phyloP scores from a whole-genome alignment of 2,113 vertebrate genomes.

The Phalacrocorax pelagicus region DNA sequence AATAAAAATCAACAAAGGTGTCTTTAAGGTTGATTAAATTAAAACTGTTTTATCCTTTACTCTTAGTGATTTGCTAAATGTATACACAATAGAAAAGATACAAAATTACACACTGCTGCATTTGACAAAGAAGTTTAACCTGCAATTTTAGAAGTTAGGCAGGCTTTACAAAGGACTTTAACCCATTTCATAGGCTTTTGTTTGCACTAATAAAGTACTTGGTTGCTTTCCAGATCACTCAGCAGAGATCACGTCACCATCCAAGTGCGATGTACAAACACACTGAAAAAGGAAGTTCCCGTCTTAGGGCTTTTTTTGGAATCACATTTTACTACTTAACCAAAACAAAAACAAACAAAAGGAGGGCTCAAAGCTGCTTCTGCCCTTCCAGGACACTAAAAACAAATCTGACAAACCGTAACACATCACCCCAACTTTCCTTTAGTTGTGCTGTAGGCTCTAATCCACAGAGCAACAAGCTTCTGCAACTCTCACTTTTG shows the following conservation, averaged over 20 bases:
- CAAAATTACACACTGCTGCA: not conserved
- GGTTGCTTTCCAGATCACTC: conserved; percentile 13
- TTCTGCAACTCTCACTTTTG: not conserved
- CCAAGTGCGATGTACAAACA: not conserved
- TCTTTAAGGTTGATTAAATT: not conserved
- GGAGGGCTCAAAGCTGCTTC: not conserved
- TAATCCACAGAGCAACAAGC: not conserved
- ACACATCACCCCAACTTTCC: not conserved
- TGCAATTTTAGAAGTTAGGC: not conserved
- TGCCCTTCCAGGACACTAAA: not conserved
- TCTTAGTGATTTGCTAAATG: not conserved
- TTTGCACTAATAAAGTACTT: conserved; percentile 18
- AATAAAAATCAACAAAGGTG: not conserved
- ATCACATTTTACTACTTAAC: not conserved
- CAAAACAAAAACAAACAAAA: not conserved
- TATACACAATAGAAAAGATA: not conserved
- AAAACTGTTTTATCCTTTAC: not conserved
- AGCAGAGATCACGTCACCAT: not conserved
- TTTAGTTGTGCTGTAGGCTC: not conserved
- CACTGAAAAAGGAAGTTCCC: not conserved
- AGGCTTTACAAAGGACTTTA: not conserved
- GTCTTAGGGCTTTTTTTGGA: not conserved
- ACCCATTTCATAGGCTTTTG: not conserved
- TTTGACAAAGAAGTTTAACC: not conserved
- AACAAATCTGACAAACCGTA: not conserved